phyloP scores from a whole-genome alignment of 2,797 vertebrate species.

The Sebastes taczanowskii region DNA sequence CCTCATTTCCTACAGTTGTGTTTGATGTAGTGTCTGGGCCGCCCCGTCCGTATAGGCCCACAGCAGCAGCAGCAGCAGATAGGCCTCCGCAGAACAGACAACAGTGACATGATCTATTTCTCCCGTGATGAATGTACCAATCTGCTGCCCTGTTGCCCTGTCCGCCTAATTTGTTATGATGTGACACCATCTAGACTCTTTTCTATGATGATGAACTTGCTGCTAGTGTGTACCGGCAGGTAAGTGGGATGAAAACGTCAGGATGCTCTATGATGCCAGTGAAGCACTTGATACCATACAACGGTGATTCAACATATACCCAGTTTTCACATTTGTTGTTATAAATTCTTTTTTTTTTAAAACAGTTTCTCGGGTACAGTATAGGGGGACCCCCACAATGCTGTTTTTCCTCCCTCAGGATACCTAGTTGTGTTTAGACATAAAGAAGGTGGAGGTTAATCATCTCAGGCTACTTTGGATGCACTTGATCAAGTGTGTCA shows the following conservation, averaged over 20 bases:
- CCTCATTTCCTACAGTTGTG: conserved; percentile 75
- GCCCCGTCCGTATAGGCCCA: conserved; percentile 42
- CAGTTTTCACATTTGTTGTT: not conserved
- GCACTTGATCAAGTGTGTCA: not conserved
- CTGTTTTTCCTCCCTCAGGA: not conserved
- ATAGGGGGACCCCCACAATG: not conserved
- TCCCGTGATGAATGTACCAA: conserved; percentile 84
- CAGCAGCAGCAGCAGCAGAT: conserved; percentile 57
- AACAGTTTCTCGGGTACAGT: not conserved
- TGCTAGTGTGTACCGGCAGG: conserved; percentile 51
- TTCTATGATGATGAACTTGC: conserved; percentile 60
- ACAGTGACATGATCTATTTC: conserved; percentile 82
- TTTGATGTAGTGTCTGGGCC: conserved; percentile 63
- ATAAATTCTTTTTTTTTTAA: not conserved
- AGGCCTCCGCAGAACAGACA: conserved; percentile 61
- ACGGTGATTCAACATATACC: not conserved
- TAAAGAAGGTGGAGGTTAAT: not conserved
- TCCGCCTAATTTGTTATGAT: conserved; percentile 82
- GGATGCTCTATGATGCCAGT: conserved; percentile 13
- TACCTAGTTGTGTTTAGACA: not conserved
- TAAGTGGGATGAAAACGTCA: conserved; percentile 66
- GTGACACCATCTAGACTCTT: conserved; percentile 61
- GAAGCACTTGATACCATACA: conserved; percentile 31
- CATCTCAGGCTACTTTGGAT: not conserved
- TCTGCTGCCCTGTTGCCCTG: conserved; percentile 82